Base-by-base conservation (phyloP, 2,888 invertebrate species). In the Pyrgus malvae region DNA sequence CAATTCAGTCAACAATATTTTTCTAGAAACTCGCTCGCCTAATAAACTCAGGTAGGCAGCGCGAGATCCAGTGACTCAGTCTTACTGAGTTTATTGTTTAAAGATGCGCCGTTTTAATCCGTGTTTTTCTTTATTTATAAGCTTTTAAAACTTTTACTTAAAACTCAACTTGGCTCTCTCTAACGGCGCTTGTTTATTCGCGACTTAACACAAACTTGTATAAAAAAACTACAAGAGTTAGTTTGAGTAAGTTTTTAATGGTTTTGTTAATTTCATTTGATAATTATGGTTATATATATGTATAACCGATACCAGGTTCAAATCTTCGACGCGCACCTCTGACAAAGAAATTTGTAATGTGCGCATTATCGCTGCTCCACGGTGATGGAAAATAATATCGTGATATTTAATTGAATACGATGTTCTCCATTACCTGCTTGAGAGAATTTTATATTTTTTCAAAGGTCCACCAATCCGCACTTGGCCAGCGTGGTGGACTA, bases 61-160 rank as follows among this genome's bases (percentile, higher is more conserved):
- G 31, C 23, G 23, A 21, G 38, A 53, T 16, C 38, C 14, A 45
- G 45, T 45, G 21, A 45, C 45, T 46, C 46, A 46, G 38, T 46
- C 46, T 46, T 17, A 38, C 38, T 38, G 31, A 29, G 31, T 38
- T 45, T 53, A 53, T 46, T 48, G 48, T 57, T 54, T 54, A 45
- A 55, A 50, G 44, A 55, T 55, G 55, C 50, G 48, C 49, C 54
- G 55, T 48, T 57, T 49, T 45, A 35, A 46, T 46, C 42, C 31
- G 31, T 44, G 23, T 9, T 16, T 42, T 48, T 51, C 58, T 58
- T 58, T 55, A 55, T 55, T 58, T 54, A 57, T 45, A 48, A 55
- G 40, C 53, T 46, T 44, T 53, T 51, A 54, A 31, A 55, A 46
- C 42, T 29, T 53, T 58, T 42, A 29, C 60, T 45, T 54, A 25